Evolutionary conservation across 1,140 invertebrate species (phyloP).

Genomic region (Delia radicum): DNA sequence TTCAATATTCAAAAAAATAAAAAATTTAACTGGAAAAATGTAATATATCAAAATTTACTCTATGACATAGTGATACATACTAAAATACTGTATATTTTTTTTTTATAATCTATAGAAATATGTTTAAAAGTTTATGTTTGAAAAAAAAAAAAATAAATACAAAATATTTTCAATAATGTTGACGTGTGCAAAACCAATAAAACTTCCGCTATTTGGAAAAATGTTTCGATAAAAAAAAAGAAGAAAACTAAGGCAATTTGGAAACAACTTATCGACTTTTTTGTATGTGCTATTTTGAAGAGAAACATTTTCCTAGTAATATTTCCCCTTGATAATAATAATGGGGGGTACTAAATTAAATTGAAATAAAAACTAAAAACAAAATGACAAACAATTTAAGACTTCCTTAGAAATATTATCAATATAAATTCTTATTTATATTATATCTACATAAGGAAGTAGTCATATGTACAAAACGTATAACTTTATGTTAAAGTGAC

Average conservation of each 20-base stretch:
- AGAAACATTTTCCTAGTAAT: not conserved
- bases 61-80: not conserved
- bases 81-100: no score
- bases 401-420: not conserved
- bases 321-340: not conserved
- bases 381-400: slow-evolving; percentile 2
- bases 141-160: not conserved
- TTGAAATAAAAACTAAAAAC: not conserved
- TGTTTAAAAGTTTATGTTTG: not conserved
- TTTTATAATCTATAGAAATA: not conserved
- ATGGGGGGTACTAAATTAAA: not conserved
- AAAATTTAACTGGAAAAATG: not conserved
- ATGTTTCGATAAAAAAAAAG: not conserved
- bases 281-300: no score
- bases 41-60: not conserved
- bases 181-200: slow-evolving; percentile 20
- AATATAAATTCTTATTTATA: not conserved
- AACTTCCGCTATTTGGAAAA: slow-evolving; percentile 9
- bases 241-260: not conserved
- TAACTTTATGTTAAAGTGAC: not conserved
- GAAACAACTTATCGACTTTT: slow-evolving; percentile 11
- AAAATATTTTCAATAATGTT: not conserved
- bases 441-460: no score
- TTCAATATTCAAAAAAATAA: not conserved
- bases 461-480: not conserved